Conservation (phyloP, 2,797 vertebrate species). For the Distichodus sexfasciatus region DNA sequence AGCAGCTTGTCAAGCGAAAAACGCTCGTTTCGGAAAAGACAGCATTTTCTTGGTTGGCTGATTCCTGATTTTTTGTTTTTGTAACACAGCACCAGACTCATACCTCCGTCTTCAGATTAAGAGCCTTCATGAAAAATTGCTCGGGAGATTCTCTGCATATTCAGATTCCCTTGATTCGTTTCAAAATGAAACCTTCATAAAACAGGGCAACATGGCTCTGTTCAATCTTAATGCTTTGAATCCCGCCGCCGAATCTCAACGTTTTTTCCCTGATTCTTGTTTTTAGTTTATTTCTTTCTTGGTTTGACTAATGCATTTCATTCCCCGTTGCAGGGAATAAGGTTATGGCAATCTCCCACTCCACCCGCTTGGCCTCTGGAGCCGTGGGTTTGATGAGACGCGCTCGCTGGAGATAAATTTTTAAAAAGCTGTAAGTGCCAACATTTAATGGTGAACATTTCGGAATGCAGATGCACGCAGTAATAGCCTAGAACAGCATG, state of each 20-base stretch:
- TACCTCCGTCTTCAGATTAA: conserved; percentile 48
- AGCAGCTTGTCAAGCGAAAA: conserved; percentile 67
- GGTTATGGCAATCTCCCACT: conserved; percentile 52
- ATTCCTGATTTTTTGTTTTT: conserved; percentile 70
- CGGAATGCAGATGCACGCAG: conserved; percentile 34
- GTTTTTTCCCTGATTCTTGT: conserved; percentile 37
- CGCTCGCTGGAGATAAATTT: conserved; percentile 53
- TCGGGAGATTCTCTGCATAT: conserved; percentile 67
- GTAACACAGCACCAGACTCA: conserved; percentile 59
- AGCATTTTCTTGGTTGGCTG: conserved; percentile 55
- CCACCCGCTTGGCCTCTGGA: conserved; percentile 47
- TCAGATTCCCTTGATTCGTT: conserved; percentile 66
- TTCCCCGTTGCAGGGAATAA: conserved; percentile 46
- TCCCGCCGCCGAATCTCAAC: conserved; percentile 11
- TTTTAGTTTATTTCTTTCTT: no score
- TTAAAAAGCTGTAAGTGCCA: conserved; percentile 64
- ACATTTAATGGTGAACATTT: conserved; percentile 61
- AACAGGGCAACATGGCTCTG: conserved; percentile 55
- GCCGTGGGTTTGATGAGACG: conserved; percentile 2
- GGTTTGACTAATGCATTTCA: conserved; percentile 61
- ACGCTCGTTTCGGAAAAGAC: conserved; percentile 58
- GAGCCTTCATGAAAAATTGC: conserved; percentile 70
- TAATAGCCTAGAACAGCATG: conserved; percentile 1
- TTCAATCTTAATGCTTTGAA: conserved; percentile 46
- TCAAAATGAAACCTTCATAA: conserved; percentile 58